phyloP scores from a whole-genome alignment of 2,113 vertebrate species.

The Calyptomena viridis region DNA sequence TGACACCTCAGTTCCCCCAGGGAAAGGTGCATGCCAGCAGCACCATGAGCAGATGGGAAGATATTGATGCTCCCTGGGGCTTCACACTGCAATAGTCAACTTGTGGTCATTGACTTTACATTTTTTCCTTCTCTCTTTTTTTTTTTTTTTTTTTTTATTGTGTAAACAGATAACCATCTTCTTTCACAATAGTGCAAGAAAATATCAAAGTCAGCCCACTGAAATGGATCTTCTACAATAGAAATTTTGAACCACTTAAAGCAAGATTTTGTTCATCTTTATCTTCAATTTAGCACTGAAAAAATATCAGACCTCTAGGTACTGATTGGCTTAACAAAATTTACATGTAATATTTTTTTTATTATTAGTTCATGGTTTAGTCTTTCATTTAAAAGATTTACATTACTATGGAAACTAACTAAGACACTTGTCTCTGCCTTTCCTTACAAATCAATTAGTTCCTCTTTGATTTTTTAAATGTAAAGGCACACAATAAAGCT shows the following conservation, averaged over 20 bases:
- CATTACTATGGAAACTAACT: slow-evolving; percentile 51
- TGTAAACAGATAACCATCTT: slow-evolving; percentile 23
- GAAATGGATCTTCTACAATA: slow-evolving; percentile 35
- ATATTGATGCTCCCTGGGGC: background rate
- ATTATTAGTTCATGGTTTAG: background rate
- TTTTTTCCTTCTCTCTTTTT: slow-evolving; percentile 21
- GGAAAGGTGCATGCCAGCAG: background rate
- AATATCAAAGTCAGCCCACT: slow-evolving; percentile 21
- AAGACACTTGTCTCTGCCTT: slow-evolving; percentile 48
- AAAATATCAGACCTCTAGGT: slow-evolving; percentile 27
- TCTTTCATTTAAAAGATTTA: slow-evolving; percentile 48
- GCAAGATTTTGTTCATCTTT: slow-evolving; percentile 29
- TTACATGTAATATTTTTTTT: background rate
- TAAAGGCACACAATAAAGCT: slow-evolving; percentile 82
- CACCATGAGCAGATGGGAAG: rapidly evolving
- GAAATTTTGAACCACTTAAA: slow-evolving; percentile 46
- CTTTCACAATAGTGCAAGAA: slow-evolving; percentile 38
- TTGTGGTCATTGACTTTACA: background rate
- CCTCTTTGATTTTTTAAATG: slow-evolving; percentile 48
- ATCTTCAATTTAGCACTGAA: slow-evolving; percentile 28
- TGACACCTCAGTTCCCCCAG: background rate
- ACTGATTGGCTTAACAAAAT: slow-evolving; percentile 16
- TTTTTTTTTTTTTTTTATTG: slow-evolving; percentile 59
- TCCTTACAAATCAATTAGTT: slow-evolving; percentile 48
- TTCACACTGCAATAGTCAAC: background rate